Evolutionary conservation across 35 echinoderm and acorn worm genomes (phyloP).

Genomic region (Stichopus chloronotus): DNA sequence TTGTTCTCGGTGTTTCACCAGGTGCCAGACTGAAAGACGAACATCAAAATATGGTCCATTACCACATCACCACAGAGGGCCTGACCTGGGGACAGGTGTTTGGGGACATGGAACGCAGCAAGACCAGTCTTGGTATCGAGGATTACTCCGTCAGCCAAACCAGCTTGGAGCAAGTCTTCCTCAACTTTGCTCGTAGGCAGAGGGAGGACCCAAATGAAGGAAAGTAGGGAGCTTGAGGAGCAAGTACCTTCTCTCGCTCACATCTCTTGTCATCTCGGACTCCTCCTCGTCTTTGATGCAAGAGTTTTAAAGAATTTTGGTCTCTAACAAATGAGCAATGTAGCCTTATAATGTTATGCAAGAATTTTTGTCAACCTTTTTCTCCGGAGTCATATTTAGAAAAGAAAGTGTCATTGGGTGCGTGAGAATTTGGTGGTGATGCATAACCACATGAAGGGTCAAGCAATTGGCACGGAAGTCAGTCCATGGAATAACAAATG

Average conservation of each 20-base stretch:
- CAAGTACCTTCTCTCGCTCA: background rate
- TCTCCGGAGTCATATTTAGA: too few relatives aligned
- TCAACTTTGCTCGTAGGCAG: slow-evolving; percentile 85
- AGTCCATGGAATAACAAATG: too few relatives aligned
- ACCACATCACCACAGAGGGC: slow-evolving; percentile 83
- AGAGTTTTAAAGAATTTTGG: too few relatives aligned
- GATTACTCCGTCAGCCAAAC: slow-evolving; percentile 96
- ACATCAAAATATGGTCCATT: slow-evolving; percentile 94
- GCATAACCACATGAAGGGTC: too few relatives aligned
- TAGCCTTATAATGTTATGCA: too few relatives aligned
- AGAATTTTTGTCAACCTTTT: too few relatives aligned
- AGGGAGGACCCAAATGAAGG: slow-evolving; percentile 58
- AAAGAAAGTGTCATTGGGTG: too few relatives aligned
- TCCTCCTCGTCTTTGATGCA: too few relatives aligned
- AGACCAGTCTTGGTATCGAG: slow-evolving; percentile 58
- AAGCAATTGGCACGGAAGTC: too few relatives aligned
- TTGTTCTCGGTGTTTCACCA: slow-evolving; percentile 26
- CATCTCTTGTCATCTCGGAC: background rate
- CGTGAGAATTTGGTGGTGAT: too few relatives aligned
- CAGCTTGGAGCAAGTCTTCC: slow-evolving; percentile 87
- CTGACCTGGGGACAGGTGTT: slow-evolving; percentile 81
- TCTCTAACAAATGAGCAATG: too few relatives aligned
- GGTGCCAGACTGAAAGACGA: slow-evolving; percentile 86
- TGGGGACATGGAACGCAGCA: slow-evolving; percentile 80
- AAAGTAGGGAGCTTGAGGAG: background rate